Base-by-base conservation (phyloP, 2,888 invertebrate genomes). In the Hyposoter dolosus region DNA sequence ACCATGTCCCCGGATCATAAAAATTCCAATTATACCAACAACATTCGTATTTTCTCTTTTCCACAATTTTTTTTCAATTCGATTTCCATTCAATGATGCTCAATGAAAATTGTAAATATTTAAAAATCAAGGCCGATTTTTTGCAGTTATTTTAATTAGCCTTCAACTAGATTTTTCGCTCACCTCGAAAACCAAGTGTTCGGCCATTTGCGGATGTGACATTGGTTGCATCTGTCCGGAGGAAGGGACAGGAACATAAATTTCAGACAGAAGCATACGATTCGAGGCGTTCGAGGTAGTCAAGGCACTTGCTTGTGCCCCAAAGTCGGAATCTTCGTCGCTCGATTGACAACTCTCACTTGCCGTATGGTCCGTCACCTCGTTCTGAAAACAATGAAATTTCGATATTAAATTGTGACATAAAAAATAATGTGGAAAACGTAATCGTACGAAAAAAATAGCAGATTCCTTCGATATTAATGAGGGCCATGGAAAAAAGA, bases 331-430 rank as follows among this genome's bases (percentile, higher is more conserved):
- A 69, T 93, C 92, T 63, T 92, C 93, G 40, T 93, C 93, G 60
- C 92, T 93, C 4, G 93, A 93, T 40, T 91, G 92, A 72, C 92
- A 92, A 88, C 92, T 92, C 84, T 93, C 92, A 81, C 93, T 93
- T 9, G 91, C 91, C 35, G 92, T 92, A 82, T 92, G 91, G 85
- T 93, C 92, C 45, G 91, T 90, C 17, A 88, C 87, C 89, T 93
- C 92, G 74, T 92, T 92, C 92, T 92, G 63, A 9, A 80, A 71
- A 60, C 1, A 15, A 28, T 60, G 5, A 0, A 60, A 12, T 19
- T 19, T 68, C 17, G 28, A 47, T 69, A 28, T 45, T n/a, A 9
- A 40, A 19, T 23, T 35, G 35, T 5, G 40, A 40, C 40, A 40
- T 7, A 40, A 40, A 40, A 40, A 40, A 40, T 3, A 40, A 0